Evolutionary conservation across 2,113 vertebrate genomes (phyloP).

Genomic region (Craseonycteris thonglongyai): DNA sequence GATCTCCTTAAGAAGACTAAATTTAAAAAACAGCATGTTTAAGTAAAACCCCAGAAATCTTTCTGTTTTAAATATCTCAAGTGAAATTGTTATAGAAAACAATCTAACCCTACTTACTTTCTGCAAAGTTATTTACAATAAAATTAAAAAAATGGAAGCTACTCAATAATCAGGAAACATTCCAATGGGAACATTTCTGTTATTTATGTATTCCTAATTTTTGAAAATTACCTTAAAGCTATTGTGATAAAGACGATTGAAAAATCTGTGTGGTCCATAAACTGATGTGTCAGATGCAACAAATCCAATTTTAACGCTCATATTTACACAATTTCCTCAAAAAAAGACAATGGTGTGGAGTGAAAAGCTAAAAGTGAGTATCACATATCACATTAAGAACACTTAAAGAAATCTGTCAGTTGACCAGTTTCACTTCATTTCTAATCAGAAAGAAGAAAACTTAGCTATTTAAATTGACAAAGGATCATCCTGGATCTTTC

Average conservation of each 20-base stretch:
- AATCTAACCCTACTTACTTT: neutral
- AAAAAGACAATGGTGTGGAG: neutral
- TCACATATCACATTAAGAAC: neutral
- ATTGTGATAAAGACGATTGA: neutral
- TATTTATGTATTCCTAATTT: neutral
- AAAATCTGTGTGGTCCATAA: neutral
- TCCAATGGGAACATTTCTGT: neutral
- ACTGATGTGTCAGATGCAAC: neutral
- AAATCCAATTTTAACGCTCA: neutral
- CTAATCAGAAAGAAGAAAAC: neutral
- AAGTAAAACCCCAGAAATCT: neutral
- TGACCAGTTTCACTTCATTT: neutral
- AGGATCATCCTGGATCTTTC: neutral
- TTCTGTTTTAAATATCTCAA: neutral
- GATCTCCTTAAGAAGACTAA: slow-evolving; percentile 60
- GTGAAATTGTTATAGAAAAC: neutral
- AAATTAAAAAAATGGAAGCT: neutral
- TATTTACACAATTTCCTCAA: slow-evolving; percentile 5
- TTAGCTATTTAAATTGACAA: neutral
- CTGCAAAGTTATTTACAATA: neutral
- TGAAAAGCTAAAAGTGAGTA: neutral
- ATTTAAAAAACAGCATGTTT: slow-evolving; percentile 43
- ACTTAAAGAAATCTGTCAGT: neutral
- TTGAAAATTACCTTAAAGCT: neutral
- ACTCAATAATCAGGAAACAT: neutral